Evolutionary conservation across 2,113 vertebrate species (phyloP).

Genomic region (Tichodroma muraria): DNA sequence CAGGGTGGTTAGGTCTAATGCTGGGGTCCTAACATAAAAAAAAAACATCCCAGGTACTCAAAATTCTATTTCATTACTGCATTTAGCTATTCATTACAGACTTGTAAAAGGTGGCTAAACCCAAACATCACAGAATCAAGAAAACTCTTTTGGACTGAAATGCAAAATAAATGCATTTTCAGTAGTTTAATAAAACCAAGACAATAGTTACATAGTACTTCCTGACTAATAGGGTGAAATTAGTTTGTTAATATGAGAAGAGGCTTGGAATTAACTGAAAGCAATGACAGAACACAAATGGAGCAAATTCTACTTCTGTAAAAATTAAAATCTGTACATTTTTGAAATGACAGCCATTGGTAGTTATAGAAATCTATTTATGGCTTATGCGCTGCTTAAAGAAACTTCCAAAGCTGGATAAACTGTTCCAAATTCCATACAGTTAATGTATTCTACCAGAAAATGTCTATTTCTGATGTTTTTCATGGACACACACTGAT

Average conservation of each 20-base stretch:
- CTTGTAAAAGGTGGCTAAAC: not conserved
- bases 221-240: not conserved
- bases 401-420: slow-evolving; percentile 9
- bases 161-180: not conserved
- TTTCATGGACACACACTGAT: slow-evolving; percentile 71
- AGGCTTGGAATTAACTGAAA: not conserved
- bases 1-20: not conserved
- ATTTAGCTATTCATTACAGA: not conserved
- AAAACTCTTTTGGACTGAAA: not conserved
- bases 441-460: slow-evolving; percentile 41
- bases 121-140: not conserved
- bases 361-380: not conserved
- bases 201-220: not conserved
- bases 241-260: not conserved
- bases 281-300: not conserved
- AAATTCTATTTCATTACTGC: not conserved
- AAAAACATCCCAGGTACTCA: not conserved
- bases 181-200: not conserved
- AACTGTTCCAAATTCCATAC: slow-evolving; percentile 45
- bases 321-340: not conserved
- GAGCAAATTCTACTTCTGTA: not conserved
- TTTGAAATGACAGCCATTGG: slow-evolving; percentile 8
- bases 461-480: slow-evolving; percentile 62
- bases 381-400: not conserved
- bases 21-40: not conserved